Evolutionary conservation across 2,797 vertebrate genomes (phyloP), one percentile per base, ranked within the genome.

Genomic region (Sparus aurata): DNA sequence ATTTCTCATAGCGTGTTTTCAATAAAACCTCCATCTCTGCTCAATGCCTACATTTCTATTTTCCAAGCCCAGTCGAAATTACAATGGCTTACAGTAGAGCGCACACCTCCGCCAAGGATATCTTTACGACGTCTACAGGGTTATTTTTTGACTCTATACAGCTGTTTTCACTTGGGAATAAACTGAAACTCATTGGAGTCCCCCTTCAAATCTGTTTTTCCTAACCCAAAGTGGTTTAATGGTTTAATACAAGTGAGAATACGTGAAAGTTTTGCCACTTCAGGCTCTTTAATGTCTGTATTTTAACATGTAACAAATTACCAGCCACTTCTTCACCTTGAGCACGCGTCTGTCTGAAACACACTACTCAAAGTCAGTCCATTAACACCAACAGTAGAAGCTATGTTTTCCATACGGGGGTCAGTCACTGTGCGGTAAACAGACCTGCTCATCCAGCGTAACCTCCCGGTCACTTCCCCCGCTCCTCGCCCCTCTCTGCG

Each of bases 311-410:
- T 9, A 75, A 75, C 10, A 69, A 69, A 71, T 46, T 23, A 66
- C 27, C 23, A 27, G 30, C n/a, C 75, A 84, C 82, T 82, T 76
- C 95, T 95, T 96, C 95, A 97, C 96, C 97, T 96, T 96, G 95
- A 95, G 93, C 91, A 90, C 92, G 92, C 59, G 54, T 95, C 94
- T 93, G 94, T 63, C 57, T 77, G 52, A 54, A 49, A 38, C 20
- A 13, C 25, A 47, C 74, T 59, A 23, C 12, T 70, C 75, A 87
- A 89, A 87, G 87, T 90, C 84, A 70, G 12, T 45, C 50, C 62
- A 49, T 25, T 41, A 25, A 22, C 10, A 12, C 20, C 5, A 0
- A 46, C 53, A 66, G 52, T 54, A 50, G 69, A 22, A 73, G 67
- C 63, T 77, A 16, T 83, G 75, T 86, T 88, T 90, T 85, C 73